Percentiles rank a stretch among this genome's conserved stretches.
Conservation (phyloP, 2,888 invertebrate species). For the Ophion obscuratus region DNA sequence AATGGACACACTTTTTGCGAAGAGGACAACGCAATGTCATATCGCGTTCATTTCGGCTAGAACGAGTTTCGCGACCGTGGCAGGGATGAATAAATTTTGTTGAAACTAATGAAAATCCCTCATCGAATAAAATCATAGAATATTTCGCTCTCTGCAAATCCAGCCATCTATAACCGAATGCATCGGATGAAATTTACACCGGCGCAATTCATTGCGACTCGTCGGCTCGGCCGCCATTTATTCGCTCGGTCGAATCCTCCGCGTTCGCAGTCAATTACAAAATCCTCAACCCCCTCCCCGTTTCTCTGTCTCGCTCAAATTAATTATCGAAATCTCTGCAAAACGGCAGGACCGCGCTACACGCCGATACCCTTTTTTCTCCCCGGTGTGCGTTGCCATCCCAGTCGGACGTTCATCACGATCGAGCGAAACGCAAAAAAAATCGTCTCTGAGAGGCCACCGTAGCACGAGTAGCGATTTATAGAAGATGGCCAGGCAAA, state of each 20-base stretch:
- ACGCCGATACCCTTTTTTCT: neutral
- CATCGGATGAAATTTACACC: slow-evolving; percentile 52
- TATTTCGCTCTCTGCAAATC: neutral
- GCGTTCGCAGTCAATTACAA: slow-evolving; percentile 60
- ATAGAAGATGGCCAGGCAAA: too few relatives aligned
- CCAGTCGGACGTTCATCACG: too few relatives aligned
- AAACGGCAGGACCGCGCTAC: slow-evolving; percentile 53
- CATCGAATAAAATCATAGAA: neutral
- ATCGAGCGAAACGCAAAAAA: neutral
- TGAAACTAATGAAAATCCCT: neutral
- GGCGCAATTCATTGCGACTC: slow-evolving; percentile 61
- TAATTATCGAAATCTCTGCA: slow-evolving; percentile 65
- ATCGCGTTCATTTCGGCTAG: too few relatives aligned
- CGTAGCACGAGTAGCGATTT: too few relatives aligned
- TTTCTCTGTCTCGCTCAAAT: slow-evolving; percentile 53
- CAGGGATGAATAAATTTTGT: neutral
- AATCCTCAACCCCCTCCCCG: slow-evolving; percentile 51
- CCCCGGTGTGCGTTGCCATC: slow-evolving; percentile 27
- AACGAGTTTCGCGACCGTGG: too few relatives aligned
- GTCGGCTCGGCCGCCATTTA: slow-evolving; percentile 61
- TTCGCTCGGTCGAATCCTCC: slow-evolving; percentile 58
- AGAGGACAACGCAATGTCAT: too few relatives aligned
- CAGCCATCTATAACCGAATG: slow-evolving; percentile 18
- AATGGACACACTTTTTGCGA: too few relatives aligned
- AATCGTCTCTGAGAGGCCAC: neutral